Conservation (phyloP, 92 coral and sea anemone genomes). For the Paramuricea clavata region DNA sequence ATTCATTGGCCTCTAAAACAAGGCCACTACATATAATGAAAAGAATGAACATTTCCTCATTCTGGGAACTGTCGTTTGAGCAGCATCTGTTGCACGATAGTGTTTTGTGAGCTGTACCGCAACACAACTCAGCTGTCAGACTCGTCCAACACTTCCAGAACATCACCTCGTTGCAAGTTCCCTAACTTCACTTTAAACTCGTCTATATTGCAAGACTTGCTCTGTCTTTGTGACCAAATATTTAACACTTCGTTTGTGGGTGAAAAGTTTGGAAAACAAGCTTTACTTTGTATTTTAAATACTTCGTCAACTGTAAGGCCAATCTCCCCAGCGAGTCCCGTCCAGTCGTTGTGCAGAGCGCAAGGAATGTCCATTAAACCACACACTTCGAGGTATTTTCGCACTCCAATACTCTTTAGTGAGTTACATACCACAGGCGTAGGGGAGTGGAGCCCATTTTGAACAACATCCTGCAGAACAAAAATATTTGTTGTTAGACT, state of each 20-base stretch:
- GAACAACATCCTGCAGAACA: not conserved
- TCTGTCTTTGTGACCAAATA: slow-evolving; percentile 83
- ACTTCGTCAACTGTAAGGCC: slow-evolving; percentile 79
- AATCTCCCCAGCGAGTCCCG: slow-evolving; percentile 81
- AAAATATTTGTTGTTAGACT: not conserved
- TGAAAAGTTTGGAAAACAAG: slow-evolving; percentile 70
- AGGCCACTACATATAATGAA: not conserved
- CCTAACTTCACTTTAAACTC: slow-evolving; percentile 66
- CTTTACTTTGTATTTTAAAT: slow-evolving; percentile 64
- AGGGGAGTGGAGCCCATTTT: not conserved
- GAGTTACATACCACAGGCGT: not conserved
- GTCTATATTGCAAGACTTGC: slow-evolving; percentile 63
- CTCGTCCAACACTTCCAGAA: slow-evolving; percentile 64
- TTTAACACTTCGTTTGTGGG: slow-evolving; percentile 79
- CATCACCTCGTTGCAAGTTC: slow-evolving; percentile 75
- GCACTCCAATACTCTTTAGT: slow-evolving; percentile 41
- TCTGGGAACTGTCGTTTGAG: no score
- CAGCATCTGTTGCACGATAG: not conserved
- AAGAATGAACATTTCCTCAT: no score
- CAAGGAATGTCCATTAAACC: slow-evolving; percentile 27
- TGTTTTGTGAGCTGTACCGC: not conserved
- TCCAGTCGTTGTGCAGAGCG: slow-evolving; percentile 73
- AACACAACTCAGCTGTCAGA: not conserved
- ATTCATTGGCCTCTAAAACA: not conserved
- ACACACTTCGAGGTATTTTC: slow-evolving; percentile 30